Base-by-base conservation (phyloP, 2,113 vertebrate genomes). In the Gymnocephalus cernua region DNA sequence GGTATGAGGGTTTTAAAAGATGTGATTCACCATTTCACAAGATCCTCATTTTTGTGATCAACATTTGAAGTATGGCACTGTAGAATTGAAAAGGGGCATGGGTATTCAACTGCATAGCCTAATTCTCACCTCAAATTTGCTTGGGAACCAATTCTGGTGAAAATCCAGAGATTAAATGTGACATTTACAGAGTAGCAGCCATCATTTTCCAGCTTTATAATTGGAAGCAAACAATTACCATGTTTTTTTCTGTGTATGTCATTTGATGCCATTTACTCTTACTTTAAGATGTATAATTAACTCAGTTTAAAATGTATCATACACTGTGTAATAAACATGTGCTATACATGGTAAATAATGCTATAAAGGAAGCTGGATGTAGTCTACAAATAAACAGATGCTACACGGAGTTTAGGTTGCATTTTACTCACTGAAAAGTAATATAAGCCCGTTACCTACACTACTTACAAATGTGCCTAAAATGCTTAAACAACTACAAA, bases 121-220 rank as follows among this genome's bases (percentile, higher is more conserved):
- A 2, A 15, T 51, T 51, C 32, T 54, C 23, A 38, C 58, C 51
- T 70, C 29, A 51, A 19, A 32, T 51, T 15, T 50, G 10, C 59
- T 14, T 14, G 53, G 27, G 25, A 23, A 41, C n/a, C n/a, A 27
- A 18, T 18, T 25, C n/a, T 50, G 19, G 41, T 56, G 27, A 25
- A 58, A 38, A 35, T 41, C 11, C 9, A 25, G 27, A 29, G 44
- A 56, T 38, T 0, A 51, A 61, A 66, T 21, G 41, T 9, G n/a
- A 77, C 25, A 58, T 38, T 77, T 61, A 9, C 8, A 44, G 45
- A 66, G 44, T 6, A 57, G 10, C 10, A 3, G 23, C n/a, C 44
- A 13, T 59, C 38, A 58, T 59, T 71, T 72, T 38, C 10, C 45
- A 38, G n/a, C 57, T 64, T 66, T 66, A 32, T 6, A 32, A 32